Conservation (phyloP, 2,888 invertebrate genomes). For the Meiosimyza platycephala region DNA sequence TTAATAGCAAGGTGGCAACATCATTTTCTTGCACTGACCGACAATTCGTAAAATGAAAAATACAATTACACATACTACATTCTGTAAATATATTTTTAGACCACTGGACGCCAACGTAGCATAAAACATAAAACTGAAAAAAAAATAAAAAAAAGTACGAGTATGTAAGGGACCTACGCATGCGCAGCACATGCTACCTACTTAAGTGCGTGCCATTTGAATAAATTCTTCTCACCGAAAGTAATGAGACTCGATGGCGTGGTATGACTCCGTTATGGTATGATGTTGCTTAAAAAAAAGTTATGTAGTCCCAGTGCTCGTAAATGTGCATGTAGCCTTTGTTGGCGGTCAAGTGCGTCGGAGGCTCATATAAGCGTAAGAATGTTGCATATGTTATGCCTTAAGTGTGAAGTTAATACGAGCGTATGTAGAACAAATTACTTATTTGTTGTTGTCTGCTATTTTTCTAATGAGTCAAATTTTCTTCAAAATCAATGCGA, state of each 20-base stretch:
- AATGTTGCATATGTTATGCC: conserved; percentile 33
- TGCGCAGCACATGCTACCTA: conserved; percentile 57
- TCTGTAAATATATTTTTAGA: conserved; percentile 57
- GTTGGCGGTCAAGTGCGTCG: conserved; percentile 32
- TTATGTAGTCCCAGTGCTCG: too few species aligned
- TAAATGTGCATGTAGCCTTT: neutral
- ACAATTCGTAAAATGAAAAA: too few species aligned
- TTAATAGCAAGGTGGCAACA: conserved; percentile 40
- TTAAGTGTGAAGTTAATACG: conserved; percentile 23
- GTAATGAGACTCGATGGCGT: conserved; percentile 14
- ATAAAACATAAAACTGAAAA: conserved; percentile 28
- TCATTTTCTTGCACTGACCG: neutral
- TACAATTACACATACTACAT: conserved; percentile 40
- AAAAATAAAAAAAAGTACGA: conserved; percentile 25
- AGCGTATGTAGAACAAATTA: neutral
- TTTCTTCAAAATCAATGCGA: neutral
- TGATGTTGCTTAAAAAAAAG: too few species aligned
- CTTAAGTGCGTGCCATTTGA: conserved; percentile 24
- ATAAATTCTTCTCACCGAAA: neutral
- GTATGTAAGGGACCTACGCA: conserved; percentile 43
- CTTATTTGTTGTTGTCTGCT: too few species aligned
- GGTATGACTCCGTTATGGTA: neutral
- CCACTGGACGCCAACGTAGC: conserved; percentile 50
- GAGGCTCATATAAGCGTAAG: neutral
- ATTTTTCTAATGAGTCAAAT: neutral